Percentiles rank a stretch among this genome's conserved stretches.
phyloP scores from a whole-genome alignment of 2,888 invertebrate genomes.

The Zygothrica quintamaculata region DNA sequence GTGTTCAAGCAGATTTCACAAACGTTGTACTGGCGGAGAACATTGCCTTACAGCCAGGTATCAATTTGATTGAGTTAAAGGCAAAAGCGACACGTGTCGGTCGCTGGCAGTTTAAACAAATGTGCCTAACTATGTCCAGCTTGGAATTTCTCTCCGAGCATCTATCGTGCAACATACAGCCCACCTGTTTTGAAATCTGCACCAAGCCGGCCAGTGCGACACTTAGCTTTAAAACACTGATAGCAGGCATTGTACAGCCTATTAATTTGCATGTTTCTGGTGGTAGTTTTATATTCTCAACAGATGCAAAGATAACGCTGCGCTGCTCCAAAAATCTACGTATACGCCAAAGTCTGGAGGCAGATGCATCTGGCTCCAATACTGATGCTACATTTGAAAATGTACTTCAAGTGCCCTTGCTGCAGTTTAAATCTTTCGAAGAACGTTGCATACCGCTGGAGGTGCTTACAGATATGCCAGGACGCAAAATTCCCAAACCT shows the following conservation, averaged over 20 bases:
- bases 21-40: constrained; percentile 86
- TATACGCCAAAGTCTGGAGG: constrained; percentile 65
- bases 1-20: constrained; percentile 88
- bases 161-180: constrained; percentile 83
- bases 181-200: constrained; percentile 83
- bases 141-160: constrained; percentile 90
- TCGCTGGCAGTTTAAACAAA: constrained; percentile 88
- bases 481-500: constrained; percentile 88
- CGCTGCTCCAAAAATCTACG: constrained; percentile 84
- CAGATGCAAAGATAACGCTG: constrained; percentile 86
- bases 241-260: constrained; percentile 92
- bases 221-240: constrained; percentile 88
- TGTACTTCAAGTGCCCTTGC: constrained; percentile 86
- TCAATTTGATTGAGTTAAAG: constrained; percentile 87
- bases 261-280: constrained; percentile 91
- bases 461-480: constrained; percentile 90
- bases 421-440: constrained; percentile 88
- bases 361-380: constrained; percentile 12
- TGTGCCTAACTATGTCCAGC: constrained; percentile 85
- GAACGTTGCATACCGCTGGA: constrained; percentile 87
- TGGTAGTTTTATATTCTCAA: constrained; percentile 90
- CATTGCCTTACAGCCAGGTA: constrained; percentile 87
- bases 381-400: constrained; percentile 75
- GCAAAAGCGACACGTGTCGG: constrained; percentile 88
- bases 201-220: constrained; percentile 86